A percentile compares a stretch with the other conserved stretches of the same genome.
These are phyloP conservation scores for Nyctalus aviator DNA, from an alignment of 2,797 vertebrate genomes.

Conservation along the genomic window DNA sequence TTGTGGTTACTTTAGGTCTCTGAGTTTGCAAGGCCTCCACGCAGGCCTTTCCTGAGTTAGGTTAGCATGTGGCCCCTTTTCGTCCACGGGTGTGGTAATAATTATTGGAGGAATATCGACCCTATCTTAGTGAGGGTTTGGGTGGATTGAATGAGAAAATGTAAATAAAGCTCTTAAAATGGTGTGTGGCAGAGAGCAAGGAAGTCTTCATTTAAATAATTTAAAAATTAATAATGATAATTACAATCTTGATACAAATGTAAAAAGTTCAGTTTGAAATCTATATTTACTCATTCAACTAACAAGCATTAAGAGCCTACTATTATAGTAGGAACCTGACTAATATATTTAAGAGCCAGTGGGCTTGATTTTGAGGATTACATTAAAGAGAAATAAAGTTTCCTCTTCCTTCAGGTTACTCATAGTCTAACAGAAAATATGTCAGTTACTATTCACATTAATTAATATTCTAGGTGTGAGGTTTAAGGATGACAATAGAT, in stretches of 20 bases:
- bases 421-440: not conserved
- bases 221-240: not conserved
- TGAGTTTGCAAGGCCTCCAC: too few relatives aligned
- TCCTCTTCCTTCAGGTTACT: not conserved
- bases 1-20: too few relatives aligned
- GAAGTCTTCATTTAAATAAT: slow-evolving; percentile 14
- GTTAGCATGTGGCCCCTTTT: too few relatives aligned
- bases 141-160: slow-evolving; percentile 20
- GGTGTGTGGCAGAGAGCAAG: not conserved
- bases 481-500: not conserved
- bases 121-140: not conserved
- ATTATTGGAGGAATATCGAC: not conserved
- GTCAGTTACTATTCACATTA: not conserved
- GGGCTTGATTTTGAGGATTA: slow-evolving; percentile 23
- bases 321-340: not conserved
- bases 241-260: not conserved
- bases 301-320: not conserved
- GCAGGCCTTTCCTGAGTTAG: too few relatives aligned
- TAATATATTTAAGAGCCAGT: not conserved
- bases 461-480: not conserved
- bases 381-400: not conserved
- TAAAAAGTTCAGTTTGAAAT: slow-evolving; percentile 26
- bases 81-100: not conserved
- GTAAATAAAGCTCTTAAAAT: not conserved
- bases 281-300: not conserved